A percentile compares a stretch with the other conserved stretches of the same genome.
Evolutionary conservation across 2,113 vertebrate genomes (phyloP).

Genomic region (Cettia cetti): DNA sequence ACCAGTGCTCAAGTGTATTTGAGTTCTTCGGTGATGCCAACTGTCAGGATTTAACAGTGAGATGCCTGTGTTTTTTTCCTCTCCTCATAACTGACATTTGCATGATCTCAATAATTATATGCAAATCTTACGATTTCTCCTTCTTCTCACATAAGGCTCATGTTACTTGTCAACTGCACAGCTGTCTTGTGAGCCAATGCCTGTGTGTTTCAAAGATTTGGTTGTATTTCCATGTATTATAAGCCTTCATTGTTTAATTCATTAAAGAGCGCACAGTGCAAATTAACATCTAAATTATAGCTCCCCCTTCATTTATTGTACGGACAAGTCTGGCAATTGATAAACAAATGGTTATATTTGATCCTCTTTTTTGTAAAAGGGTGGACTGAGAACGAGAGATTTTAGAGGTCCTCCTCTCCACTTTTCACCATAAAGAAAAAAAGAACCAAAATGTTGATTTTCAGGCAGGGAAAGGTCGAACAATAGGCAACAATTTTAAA

Average conservation of each 20-base stretch:
- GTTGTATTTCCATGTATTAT: slow-evolving; percentile 85
- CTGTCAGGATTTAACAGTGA: slow-evolving; percentile 88
- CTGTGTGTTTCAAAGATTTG: slow-evolving; percentile 81
- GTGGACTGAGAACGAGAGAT: slow-evolving; percentile 51
- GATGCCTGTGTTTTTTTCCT: slow-evolving; percentile 77
- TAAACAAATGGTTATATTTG: slow-evolving; percentile 75
- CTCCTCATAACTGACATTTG: slow-evolving; percentile 86
- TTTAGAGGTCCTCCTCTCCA: slow-evolving; percentile 53
- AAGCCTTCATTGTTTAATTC: slow-evolving; percentile 83
- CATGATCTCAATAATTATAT: slow-evolving; percentile 90
- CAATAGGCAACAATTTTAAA: slow-evolving; percentile 67
- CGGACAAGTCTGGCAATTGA: slow-evolving; percentile 68
- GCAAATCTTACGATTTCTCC: slow-evolving; percentile 84
- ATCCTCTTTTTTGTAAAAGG: slow-evolving; percentile 60
- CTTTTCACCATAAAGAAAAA: slow-evolving; percentile 9
- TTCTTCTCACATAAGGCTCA: slow-evolving; percentile 88
- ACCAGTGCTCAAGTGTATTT: slow-evolving; percentile 85
- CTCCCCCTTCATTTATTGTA: slow-evolving; percentile 75
- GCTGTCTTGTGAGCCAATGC: slow-evolving; percentile 83
- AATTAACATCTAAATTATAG: slow-evolving; percentile 84
- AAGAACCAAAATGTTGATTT: slow-evolving; percentile 15
- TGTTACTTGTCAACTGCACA: slow-evolving; percentile 86
- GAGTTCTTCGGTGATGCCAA: slow-evolving; percentile 86
- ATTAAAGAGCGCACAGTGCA: slow-evolving; percentile 73
- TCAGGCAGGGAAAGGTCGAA: slow-evolving; percentile 52